Evolutionary conservation across 2,888 invertebrate genomes (phyloP).

Genomic region (Latrodectus hesperus): DNA sequence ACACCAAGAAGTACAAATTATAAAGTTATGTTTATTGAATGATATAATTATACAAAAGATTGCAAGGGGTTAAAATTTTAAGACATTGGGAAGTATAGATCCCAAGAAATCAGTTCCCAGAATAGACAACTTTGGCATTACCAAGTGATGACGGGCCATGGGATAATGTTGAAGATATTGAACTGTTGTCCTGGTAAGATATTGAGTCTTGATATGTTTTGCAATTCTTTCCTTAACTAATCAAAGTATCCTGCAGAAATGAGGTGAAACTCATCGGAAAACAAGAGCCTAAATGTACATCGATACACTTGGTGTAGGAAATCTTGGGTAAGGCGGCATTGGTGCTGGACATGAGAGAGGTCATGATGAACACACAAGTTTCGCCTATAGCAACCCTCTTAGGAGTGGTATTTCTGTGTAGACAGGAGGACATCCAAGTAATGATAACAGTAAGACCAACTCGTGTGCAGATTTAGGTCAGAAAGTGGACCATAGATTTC

Average conservation of each 20-base stretch:
- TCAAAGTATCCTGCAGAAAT: slow-evolving; percentile 74
- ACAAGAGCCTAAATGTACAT: slow-evolving; percentile 75
- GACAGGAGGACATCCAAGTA: slow-evolving; percentile 72
- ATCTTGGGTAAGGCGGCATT: slow-evolving; percentile 76
- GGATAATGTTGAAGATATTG: slow-evolving; percentile 66
- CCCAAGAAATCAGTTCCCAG: neutral
- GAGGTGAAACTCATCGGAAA: slow-evolving; percentile 77
- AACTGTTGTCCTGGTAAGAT: slow-evolving; percentile 70
- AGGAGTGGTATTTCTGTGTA: slow-evolving; percentile 72
- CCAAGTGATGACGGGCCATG: slow-evolving; percentile 5
- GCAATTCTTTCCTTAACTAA: slow-evolving; percentile 71
- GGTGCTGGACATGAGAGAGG: slow-evolving; percentile 74
- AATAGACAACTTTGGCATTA: neutral
- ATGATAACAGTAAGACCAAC: slow-evolving; percentile 72
- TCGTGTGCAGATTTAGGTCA: slow-evolving; percentile 75
- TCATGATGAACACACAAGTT: slow-evolving; percentile 74
- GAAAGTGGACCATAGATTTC: slow-evolving; percentile 75
- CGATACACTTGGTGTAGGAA: slow-evolving; percentile 75
- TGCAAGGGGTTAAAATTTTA: too few species aligned
- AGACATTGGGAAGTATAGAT: too few species aligned
- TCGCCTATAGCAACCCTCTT: slow-evolving; percentile 72
- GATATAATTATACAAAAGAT: too few species aligned
- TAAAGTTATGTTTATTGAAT: too few species aligned
- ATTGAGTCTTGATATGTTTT: slow-evolving; percentile 71
- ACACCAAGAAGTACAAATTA: too few species aligned